Evolutionary conservation across 2,888 invertebrate genomes (phyloP).

Genomic region (Electrophaes corylata): DNA sequence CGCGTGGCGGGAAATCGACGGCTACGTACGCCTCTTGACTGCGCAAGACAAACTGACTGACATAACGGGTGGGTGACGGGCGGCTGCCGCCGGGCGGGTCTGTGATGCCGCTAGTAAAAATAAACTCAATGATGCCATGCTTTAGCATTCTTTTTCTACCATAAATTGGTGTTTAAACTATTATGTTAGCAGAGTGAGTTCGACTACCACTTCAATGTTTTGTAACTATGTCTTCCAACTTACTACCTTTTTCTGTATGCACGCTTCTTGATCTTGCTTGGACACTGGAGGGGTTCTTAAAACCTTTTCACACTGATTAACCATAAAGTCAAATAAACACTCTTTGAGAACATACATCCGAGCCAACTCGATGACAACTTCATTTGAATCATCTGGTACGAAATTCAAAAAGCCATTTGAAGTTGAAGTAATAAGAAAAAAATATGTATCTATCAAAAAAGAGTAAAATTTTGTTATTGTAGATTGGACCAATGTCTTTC

Average conservation of each 20-base stretch:
- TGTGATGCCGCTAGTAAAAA: constrained; percentile 43
- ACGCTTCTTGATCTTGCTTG: neutral
- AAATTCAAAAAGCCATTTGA: constrained; percentile 79
- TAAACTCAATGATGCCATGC: constrained; percentile 44
- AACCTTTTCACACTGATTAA: constrained; percentile 21
- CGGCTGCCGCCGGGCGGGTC: constrained; percentile 41
- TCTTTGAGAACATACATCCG: constrained; percentile 41
- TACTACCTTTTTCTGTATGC: neutral
- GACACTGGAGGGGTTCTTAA: neutral
- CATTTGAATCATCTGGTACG: constrained; percentile 59
- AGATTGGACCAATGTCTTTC: constrained; percentile 81
- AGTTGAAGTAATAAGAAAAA: constrained; percentile 48
- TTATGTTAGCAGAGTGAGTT: neutral
- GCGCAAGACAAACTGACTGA: constrained; percentile 71
- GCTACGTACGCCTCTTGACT: constrained; percentile 60
- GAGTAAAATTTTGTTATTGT: constrained; percentile 80
- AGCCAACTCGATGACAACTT: constrained; percentile 77
- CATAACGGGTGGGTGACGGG: constrained; percentile 46
- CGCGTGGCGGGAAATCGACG: constrained; percentile 44
- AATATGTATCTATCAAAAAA: constrained; percentile 71
- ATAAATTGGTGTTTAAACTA: neutral
- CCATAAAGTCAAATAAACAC: constrained; percentile 50
- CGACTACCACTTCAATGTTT: neutral
- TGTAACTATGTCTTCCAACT: neutral
- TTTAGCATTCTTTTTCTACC: constrained; percentile 21